phyloP scores from a whole-genome alignment of 2,797 vertebrate species.

The Sebastes nivosus region DNA sequence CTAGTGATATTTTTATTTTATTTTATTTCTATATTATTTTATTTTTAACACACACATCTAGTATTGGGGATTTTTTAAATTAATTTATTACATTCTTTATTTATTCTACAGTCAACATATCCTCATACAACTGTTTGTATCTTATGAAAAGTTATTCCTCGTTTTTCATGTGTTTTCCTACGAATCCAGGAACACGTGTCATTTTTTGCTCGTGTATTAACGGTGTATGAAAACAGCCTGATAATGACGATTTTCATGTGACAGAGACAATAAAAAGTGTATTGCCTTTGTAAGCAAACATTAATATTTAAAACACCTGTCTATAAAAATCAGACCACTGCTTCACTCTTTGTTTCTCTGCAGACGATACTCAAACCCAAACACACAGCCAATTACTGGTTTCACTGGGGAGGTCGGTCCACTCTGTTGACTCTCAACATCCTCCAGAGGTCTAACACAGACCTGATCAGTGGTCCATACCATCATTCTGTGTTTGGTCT shows the following conservation, averaged over 20 bases:
- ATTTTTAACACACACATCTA: too few species aligned
- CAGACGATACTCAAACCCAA: conserved; percentile 36
- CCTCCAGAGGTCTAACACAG: conserved; percentile 26
- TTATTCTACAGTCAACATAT: too few species aligned
- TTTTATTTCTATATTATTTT: too few species aligned
- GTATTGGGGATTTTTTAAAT: too few species aligned
- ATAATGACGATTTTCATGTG: not conserved
- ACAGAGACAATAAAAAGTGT: not conserved
- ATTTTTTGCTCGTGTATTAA: too few species aligned
- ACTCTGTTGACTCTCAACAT: conserved; percentile 52
- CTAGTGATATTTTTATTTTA: too few species aligned
- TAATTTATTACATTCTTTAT: too few species aligned
- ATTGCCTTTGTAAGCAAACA: not conserved
- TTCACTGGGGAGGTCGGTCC: conserved; percentile 18
- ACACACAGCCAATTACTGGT: conserved; percentile 67
- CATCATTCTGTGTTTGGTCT: conserved; percentile 68
- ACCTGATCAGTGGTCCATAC: conserved; percentile 23
- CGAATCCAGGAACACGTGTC: too few species aligned
- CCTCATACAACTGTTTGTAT: too few species aligned
- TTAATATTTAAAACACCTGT: conserved; percentile 14
- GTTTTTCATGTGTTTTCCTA: too few species aligned
- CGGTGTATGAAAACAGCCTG: too few species aligned
- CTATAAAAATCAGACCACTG: not conserved
- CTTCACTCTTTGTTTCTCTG: not conserved
- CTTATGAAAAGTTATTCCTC: too few species aligned